These are phyloP conservation scores for Temnothorax rugatulus DNA, from an alignment of 2,888 invertebrate genomes.

Conservation along the genomic window DNA sequence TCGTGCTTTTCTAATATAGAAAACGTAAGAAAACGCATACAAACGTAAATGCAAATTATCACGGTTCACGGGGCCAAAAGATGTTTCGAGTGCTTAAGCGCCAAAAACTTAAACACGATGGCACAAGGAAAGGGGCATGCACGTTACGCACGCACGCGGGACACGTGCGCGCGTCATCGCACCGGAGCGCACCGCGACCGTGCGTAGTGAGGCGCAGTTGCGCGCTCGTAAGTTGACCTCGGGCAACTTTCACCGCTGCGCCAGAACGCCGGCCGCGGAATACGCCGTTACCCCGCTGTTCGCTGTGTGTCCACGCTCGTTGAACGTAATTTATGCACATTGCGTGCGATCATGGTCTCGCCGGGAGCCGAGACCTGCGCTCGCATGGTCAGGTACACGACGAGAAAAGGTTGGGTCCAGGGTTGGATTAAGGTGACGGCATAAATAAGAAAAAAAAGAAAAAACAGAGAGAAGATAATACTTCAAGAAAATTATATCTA, in stretches of 20 bases:
- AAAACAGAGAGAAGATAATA: no score
- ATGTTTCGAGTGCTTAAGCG: neutral
- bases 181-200: constrained; percentile 7
- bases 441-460: neutral
- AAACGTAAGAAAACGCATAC: neutral
- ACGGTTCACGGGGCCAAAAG: neutral
- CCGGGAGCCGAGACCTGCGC: constrained; percentile 71
- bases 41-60: constrained; percentile 5
- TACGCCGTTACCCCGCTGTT: constrained; percentile 57
- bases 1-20: neutral
- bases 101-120: neutral
- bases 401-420: constrained; percentile 64
- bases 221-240: constrained; percentile 79
- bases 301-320: constrained; percentile 68
- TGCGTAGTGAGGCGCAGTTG: constrained; percentile 54
- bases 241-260: constrained; percentile 82
- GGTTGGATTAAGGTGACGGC: neutral
- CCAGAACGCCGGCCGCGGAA: constrained; percentile 67
- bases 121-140: constrained; percentile 28
- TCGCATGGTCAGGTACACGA: constrained; percentile 82
- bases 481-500: neutral
- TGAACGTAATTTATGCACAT: constrained; percentile 81
- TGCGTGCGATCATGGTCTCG: constrained; percentile 81
- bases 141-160: neutral
- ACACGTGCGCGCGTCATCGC: constrained; percentile 36